Conservation (phyloP, 2,797 vertebrate genomes). For the Paratrypauchen microcephalus region DNA sequence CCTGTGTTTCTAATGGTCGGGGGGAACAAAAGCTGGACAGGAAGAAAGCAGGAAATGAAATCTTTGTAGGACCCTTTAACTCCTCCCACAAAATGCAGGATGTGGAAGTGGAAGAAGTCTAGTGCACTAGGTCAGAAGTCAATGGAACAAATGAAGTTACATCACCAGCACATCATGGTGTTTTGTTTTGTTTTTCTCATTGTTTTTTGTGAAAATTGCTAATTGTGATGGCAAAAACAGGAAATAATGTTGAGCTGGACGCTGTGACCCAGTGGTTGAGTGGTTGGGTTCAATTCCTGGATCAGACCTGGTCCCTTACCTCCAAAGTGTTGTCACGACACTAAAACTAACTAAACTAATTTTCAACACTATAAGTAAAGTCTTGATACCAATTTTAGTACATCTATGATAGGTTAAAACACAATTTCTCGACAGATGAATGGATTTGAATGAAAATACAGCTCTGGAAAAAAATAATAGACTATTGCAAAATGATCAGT, state of each 20-base stretch:
- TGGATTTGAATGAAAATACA: no score
- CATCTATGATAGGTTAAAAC: no score
- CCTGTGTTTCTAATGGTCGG: constrained; percentile 22
- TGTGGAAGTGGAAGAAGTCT: constrained; percentile 15
- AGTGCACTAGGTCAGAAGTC: constrained; percentile 32
- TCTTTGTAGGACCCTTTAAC: constrained; percentile 13
- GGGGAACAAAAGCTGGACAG: constrained; percentile 53
- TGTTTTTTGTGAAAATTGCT: neutral
- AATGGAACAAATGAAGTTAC: constrained; percentile 22
- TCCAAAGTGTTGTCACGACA: no score
- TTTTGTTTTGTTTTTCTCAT: neutral
- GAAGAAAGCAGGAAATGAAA: constrained; percentile 51
- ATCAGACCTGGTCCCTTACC: no score
- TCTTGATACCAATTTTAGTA: no score
- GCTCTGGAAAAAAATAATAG: no score
- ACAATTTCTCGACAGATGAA: no score
- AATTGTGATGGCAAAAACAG: constrained; percentile 4
- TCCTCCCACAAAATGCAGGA: neutral
- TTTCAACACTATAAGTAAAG: no score
- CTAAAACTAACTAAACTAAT: no score
- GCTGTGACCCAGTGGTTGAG: neutral
- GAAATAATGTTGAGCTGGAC: neutral
- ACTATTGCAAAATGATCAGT: no score
- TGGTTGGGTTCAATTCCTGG: neutral
- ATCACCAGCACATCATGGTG: neutral